A percentile compares a stretch with the other conserved stretches of the same genome.
Conservation (phyloP, 2,888 invertebrate species). For the Charanyca ferruginea region DNA sequence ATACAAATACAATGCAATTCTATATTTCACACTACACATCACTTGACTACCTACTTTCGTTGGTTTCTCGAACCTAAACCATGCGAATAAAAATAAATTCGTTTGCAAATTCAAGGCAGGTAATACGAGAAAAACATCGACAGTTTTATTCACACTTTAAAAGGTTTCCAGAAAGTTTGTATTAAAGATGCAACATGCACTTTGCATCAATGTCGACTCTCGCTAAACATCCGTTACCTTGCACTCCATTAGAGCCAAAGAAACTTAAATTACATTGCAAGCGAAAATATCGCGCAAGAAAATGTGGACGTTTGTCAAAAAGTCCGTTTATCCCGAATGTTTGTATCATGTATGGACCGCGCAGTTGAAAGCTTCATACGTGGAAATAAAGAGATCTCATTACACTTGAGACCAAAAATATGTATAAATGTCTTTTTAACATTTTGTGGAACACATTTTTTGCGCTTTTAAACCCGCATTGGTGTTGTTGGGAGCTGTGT, state of each 20-base stretch:
- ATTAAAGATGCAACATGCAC: constrained; percentile 42
- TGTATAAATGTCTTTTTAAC: not conserved
- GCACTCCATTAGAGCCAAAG: constrained; percentile 50
- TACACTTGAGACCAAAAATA: constrained; percentile 55
- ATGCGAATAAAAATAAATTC: too few relatives aligned
- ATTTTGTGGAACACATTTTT: not conserved
- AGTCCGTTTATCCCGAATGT: constrained; percentile 48
- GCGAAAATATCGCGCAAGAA: constrained; percentile 27
- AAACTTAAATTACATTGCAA: constrained; percentile 51
- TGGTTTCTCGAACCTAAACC: too few relatives aligned
- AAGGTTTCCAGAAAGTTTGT: not conserved
- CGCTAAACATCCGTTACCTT: constrained; percentile 32
- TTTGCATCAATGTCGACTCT: constrained; percentile 26
- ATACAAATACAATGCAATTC: too few relatives aligned
- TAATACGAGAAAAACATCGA: not conserved
- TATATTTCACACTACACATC: too few relatives aligned
- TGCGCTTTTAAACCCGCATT: not conserved
- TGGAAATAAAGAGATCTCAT: constrained; percentile 54
- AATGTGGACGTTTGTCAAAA: constrained; percentile 53
- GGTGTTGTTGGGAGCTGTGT: constrained; percentile 1
- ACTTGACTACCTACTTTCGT: too few relatives aligned
- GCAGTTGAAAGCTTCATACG: constrained; percentile 54
- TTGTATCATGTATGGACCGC: constrained; percentile 44
- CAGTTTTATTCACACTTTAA: constrained; percentile 12
- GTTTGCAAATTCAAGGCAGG: too few relatives aligned